Conservation (phyloP, 1,140 invertebrate species). For the Drosophila trapezifrons region DNA sequence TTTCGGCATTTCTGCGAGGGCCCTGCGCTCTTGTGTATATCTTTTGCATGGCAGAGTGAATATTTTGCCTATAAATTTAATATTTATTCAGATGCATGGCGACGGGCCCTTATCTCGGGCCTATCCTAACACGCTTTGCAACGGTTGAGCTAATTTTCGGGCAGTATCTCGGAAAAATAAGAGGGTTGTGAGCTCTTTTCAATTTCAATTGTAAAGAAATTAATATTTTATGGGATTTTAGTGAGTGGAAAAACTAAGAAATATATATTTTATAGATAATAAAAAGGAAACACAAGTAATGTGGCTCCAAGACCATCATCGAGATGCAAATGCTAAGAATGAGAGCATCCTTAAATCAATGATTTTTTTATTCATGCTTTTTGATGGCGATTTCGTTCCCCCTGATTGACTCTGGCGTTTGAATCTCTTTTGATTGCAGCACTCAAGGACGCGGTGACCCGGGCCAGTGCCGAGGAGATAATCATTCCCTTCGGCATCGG, state of each 20-base stretch:
- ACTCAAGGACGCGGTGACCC: slow-evolving; percentile 90
- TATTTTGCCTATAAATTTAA: slow-evolving; percentile 76
- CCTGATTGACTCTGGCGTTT: slow-evolving; percentile 21
- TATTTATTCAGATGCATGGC: slow-evolving; percentile 47
- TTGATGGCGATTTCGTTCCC: background rate
- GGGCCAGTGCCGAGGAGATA: slow-evolving; percentile 91
- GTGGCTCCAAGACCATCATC: too few species aligned
- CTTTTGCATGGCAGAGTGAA: slow-evolving; percentile 67
- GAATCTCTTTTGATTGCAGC: slow-evolving; percentile 83
- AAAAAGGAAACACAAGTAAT: background rate
- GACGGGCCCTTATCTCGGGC: slow-evolving; percentile 22
- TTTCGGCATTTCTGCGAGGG: background rate
- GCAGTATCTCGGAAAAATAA: background rate
- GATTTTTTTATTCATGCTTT: slow-evolving; percentile 9
- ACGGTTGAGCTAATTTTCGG: slow-evolving; percentile 31
- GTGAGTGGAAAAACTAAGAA: background rate
- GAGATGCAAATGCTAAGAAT: background rate
- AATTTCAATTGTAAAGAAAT: slow-evolving; percentile 38
- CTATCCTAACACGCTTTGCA: slow-evolving; percentile 32
- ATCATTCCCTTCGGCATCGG: slow-evolving; percentile 95
- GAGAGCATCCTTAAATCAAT: slow-evolving; percentile 5
- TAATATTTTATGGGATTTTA: slow-evolving; percentile 28
- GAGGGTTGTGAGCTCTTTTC: slow-evolving; percentile 5
- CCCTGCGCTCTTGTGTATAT: slow-evolving; percentile 38
- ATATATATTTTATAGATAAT: too few species aligned